Conservation (phyloP, 2,888 invertebrate species). For the Geophilus truncorum region DNA sequence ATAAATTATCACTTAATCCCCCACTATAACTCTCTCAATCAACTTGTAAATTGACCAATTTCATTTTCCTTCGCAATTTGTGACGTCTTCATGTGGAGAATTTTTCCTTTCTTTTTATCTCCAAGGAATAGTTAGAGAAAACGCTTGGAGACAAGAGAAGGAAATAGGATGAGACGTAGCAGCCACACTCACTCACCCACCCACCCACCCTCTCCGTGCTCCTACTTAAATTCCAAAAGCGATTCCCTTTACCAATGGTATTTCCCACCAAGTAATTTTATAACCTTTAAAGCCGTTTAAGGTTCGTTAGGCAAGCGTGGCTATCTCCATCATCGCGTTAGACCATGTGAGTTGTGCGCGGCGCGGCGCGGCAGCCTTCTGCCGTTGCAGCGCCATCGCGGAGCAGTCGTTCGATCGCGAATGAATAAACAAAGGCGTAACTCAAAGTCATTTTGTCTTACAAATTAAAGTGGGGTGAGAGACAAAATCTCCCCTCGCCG, state of each 20-base stretch:
- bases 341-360: neutral
- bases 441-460: neutral
- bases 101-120: neutral
- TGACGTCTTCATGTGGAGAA: neutral
- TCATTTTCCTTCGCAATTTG: neutral
- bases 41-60: neutral
- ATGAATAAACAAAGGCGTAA: conserved; percentile 29
- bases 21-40: too few species aligned
- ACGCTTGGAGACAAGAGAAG: conserved; percentile 1
- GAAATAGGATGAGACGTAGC: neutral
- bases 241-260: conserved; percentile 25
- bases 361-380: neutral
- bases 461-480: conserved; percentile 7
- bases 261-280: conserved; percentile 31
- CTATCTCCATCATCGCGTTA: conserved; percentile 29
- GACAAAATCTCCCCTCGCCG: neutral
- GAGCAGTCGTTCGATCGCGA: neutral
- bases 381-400: neutral
- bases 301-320: conserved; percentile 32
- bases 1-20: too few species aligned
- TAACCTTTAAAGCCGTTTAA: conserved; percentile 33
- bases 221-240: neutral
- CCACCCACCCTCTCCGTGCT: neutral
- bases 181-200: conserved; percentile 1
- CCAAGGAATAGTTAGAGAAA: neutral